These are phyloP conservation scores for Scaptodrosophila lebanonensis DNA, from an alignment of 1,140 invertebrate genomes.

Conservation along the genomic window DNA sequence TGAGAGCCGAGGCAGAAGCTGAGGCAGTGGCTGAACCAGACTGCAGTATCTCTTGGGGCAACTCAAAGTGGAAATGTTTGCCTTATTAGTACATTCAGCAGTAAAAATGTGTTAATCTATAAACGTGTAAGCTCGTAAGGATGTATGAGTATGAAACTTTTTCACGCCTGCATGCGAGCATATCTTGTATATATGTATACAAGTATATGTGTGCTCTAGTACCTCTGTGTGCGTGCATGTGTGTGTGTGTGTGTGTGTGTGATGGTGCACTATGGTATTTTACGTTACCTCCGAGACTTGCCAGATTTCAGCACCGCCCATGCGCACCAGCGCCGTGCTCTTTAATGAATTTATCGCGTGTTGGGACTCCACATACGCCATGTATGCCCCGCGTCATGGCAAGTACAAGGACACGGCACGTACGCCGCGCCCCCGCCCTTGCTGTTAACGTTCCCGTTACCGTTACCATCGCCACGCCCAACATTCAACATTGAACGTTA, in stretches of 20 bases:
- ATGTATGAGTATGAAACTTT: conserved; percentile 31
- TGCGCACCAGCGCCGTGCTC: conserved; percentile 31
- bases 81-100: conserved; percentile 74
- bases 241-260: conserved; percentile 19
- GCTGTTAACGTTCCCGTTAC: not conserved
- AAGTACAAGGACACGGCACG: conserved; percentile 49
- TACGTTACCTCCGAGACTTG: conserved; percentile 61
- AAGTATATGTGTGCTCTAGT: not conserved
- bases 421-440: conserved; percentile 12
- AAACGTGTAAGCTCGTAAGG: conserved; percentile 50
- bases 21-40: not conserved
- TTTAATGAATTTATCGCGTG: conserved; percentile 76
- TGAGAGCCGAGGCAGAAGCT: conserved; percentile 18
- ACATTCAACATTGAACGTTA: no score
- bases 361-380: conserved; percentile 64
- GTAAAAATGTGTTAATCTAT: conserved; percentile 76
- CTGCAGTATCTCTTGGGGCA: conserved; percentile 48
- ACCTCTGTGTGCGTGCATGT: not conserved
- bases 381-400: conserved; percentile 32
- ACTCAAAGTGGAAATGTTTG: conserved; percentile 74
- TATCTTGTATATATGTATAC: not conserved
- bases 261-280: conserved; percentile 50
- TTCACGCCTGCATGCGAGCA: not conserved
- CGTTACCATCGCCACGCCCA: not conserved
- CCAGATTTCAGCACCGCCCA: conserved; percentile 55